Evolutionary conservation across 2,113 vertebrate species (phyloP), one percentile per base, ranked within the genome.

Genomic region (Atractosteus spatula): DNA sequence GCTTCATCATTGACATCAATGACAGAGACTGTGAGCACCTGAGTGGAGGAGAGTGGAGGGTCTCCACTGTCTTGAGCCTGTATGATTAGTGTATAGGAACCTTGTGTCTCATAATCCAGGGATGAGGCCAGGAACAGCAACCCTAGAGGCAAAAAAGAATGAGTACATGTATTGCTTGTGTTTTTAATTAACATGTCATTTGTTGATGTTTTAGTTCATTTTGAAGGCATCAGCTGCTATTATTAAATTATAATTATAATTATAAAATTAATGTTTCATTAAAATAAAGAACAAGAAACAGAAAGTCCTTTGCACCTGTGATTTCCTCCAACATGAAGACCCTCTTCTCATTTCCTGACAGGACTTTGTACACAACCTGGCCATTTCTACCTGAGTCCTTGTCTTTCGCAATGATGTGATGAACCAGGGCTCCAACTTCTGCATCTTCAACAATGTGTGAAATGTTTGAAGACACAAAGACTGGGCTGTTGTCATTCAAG

Each of bases 401-500:
- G 80, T 99, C 97, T 57, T 86, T 80, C n/a, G 94, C 92, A 73
- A 86, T 72, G 57, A 96, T 3, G 2, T 54, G 91, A 78, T 95
- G 94, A 54, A 97, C 88, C 54, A 93, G 75, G 62, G 89, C 91
- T 43, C 95, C 95, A 79, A 89, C 77, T 0, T 86, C 77, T 0
- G 86, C 80, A 41, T 97, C 89, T 80, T 99, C 96, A 86, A 80
- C 76, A 70, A 93, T 72, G 17, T 56, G 88, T 43, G 83, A 79
- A 0, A 83, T 6, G 56, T 91, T 85, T 0, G 42, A 76, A 14
- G 96, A 97, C 0, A 76, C 8, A 69, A 99, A 95, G 63, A 68
- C 80, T 0, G 97, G 97, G 8, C 80, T 88, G 85, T 97, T 95
- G 83, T 99, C 97, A 44, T 98, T 98, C 45, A 91, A 69, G 13